phyloP scores from a whole-genome alignment of 2,888 invertebrate genomes.

The Cheilosia impressa region DNA sequence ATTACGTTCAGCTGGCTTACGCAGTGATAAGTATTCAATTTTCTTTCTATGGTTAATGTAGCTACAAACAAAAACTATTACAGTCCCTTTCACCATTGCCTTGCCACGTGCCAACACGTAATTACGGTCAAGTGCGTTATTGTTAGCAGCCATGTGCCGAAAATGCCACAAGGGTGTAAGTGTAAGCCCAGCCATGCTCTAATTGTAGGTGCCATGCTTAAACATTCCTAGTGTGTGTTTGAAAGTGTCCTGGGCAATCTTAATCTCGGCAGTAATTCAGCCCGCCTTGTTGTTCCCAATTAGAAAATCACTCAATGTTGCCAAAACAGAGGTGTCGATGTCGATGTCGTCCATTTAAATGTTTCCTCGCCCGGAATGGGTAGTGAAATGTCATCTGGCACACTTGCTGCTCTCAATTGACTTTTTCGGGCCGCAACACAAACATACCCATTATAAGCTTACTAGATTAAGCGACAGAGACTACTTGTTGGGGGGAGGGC shows the following conservation, averaged over 20 bases:
- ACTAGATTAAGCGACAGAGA: constrained; percentile 30
- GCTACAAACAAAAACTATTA: not conserved
- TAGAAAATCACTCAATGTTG: constrained; percentile 27
- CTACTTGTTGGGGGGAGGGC: not conserved
- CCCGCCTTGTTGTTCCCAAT: constrained; percentile 8
- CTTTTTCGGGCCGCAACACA: not conserved
- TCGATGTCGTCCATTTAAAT: constrained; percentile 25
- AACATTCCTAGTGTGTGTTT: not conserved
- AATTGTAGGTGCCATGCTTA: not conserved
- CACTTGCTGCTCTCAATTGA: constrained; percentile 35
- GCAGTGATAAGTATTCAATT: no score
- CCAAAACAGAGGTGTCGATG: constrained; percentile 53
- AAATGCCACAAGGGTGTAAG: not conserved
- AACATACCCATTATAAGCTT: constrained; percentile 15
- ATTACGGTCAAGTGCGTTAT: constrained; percentile 14
- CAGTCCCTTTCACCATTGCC: not conserved
- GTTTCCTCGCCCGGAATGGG: constrained; percentile 1
- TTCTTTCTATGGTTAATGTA: no score
- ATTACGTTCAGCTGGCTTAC: no score
- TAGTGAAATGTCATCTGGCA: constrained; percentile 39
- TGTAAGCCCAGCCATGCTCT: not conserved
- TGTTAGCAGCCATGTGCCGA: constrained; percentile 37
- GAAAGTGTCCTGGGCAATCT: constrained; percentile 18
- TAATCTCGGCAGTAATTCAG: constrained; percentile 13
- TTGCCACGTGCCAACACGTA: constrained; percentile 6